Evolutionary conservation across 2,797 vertebrate genomes (phyloP), one percentile per base, ranked within the genome.

Genomic region (Orientallactaga sibirica): DNA sequence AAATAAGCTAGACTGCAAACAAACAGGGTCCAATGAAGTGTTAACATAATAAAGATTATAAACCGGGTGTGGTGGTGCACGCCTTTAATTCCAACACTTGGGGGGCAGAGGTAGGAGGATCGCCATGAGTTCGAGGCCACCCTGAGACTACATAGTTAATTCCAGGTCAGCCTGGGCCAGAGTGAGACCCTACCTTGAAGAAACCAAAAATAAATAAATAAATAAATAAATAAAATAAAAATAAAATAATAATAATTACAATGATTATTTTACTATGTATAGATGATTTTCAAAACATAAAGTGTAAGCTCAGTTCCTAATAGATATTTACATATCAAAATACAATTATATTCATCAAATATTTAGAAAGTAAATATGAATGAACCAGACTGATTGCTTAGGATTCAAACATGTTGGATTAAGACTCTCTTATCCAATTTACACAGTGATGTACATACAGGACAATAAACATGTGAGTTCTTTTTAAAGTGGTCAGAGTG

Each of bases 291-390:
- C 48, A 86, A 41, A 9, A 58, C 0, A 83, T 86, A 67, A 87
- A 77, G 19, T 67, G 1, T 22, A 71, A 86, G n/a, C n/a, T 79
- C 15, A 79, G 7, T 67, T 89, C 27, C 33, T 52, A 64, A 1
- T 67, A 75, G 48, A 62, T 33, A 86, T n/a, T 73, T 76, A 77
- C 80, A 61, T 86, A 25, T 66, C 58, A 58, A 78, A 92, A 71
- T 37, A 37, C 15, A 89, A 83, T 27, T 58, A 76, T 73, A 22
- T 78, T 66, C 12, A 92, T 86, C 37, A 92, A 88, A 75, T 88
- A 78, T 80, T 94, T 90, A 88, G 4, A 37, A 41, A 76, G 22
- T 58, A 92, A 90, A 92, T 86, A 86, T 27, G 88, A 89, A 64
- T 19, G 9, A 18, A 22, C 19, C n/a, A 74, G 68, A 73, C 5